Percentiles rank a stretch among this genome's conserved stretches.
Conservation (phyloP, 2,113 vertebrate genomes). For the Archocentrus centrarchus region DNA sequence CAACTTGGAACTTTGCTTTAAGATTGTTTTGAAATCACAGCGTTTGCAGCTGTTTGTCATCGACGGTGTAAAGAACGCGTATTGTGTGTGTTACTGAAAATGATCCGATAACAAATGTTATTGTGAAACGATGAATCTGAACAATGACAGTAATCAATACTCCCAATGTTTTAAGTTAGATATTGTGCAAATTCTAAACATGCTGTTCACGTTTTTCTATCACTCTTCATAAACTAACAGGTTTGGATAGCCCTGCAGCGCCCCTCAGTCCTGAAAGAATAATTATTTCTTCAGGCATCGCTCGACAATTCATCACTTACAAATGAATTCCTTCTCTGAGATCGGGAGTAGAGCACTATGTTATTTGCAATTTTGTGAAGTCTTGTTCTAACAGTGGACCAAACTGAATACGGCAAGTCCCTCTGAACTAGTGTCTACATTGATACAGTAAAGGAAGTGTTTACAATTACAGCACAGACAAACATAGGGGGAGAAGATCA, state of each 20-base stretch:
- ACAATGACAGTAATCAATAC: not conserved
- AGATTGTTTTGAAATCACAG: not conserved
- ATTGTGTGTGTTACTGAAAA: not conserved
- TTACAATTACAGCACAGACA: not conserved
- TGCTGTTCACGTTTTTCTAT: not conserved
- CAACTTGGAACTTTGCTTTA: not conserved
- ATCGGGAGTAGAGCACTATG: not conserved
- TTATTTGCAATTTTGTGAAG: not conserved
- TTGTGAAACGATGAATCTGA: not conserved
- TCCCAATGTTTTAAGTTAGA: not conserved
- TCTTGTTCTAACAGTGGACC: not conserved
- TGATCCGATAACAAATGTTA: not conserved
- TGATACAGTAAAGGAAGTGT: not conserved
- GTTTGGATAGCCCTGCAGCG: not conserved
- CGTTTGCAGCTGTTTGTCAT: not conserved
- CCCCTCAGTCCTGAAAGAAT: not conserved
- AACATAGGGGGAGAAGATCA: not conserved
- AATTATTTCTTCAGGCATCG: not conserved
- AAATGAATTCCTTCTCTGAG: not conserved
- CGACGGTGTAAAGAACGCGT: not conserved
- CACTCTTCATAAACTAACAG: not conserved
- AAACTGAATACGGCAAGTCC: not conserved
- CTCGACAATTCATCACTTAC: not conserved
- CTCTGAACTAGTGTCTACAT: not conserved
- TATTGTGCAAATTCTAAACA: not conserved